Evolutionary conservation across 2,888 invertebrate species (phyloP), one percentile per base, ranked within the genome.

Genomic region (Coleophora flavipennella): DNA sequence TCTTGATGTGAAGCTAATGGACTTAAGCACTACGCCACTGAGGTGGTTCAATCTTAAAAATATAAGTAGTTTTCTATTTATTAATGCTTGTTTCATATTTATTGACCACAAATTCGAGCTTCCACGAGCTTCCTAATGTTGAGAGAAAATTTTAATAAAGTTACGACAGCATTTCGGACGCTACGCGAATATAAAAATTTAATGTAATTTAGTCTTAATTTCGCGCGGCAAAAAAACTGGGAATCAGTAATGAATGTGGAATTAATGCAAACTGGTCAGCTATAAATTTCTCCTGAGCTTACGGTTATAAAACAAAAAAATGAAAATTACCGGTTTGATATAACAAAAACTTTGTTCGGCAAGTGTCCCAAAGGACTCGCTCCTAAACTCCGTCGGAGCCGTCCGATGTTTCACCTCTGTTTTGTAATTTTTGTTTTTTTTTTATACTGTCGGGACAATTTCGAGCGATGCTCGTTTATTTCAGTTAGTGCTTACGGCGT

Each of bases 271-370:
- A 83, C 71, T 75, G 74, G 67, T 65, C 64, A 62, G 65, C 69
- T 58, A 75, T 81, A 80, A 83, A 81, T 81, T 76, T 75, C 76
- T 75, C 69, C 46, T 50, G 71, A 70, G 76, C 62, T 73, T 78
- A 67, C 46, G 61, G 69, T 70, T 75, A 77, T 76, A 75, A 75
- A 80, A 77, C 75, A 81, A 83, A 83, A n/a, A 81, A 81, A 81
- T 71, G 67, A 57, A 71, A 71, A 75, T 77, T 72, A 72, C 71
- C 77, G 76, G 77, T 77, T 78, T 72, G 71, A 73, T 75, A 71
- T 73, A 78, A 78, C 73, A 79, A 75, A 80, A 80, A 80, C 60
- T 78, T 77, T 75, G 71, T 75, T 75, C 67, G 65, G 68, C 68
- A 72, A 71, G 68, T 65, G 70, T 62, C 77, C 67, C 73, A 48